These are phyloP conservation scores for Plagodis dolabraria DNA, from an alignment of 2,888 invertebrate genomes.

Conservation along the genomic window DNA sequence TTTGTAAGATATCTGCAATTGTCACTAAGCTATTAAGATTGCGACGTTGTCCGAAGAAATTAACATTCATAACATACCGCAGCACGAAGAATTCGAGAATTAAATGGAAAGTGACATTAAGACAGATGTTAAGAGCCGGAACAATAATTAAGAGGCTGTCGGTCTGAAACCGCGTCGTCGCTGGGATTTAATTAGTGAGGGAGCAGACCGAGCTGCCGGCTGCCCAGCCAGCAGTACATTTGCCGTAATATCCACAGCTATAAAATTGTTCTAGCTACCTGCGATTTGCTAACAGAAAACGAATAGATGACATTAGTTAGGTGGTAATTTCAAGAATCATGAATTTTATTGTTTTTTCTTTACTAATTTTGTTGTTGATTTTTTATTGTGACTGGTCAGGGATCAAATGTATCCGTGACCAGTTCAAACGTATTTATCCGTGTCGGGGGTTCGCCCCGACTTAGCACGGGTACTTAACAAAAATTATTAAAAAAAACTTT, in stretches of 20 bases:
- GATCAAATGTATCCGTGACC: too few relatives aligned
- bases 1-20: not conserved
- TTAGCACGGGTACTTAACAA: too few relatives aligned
- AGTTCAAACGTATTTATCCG: too few relatives aligned
- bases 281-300: constrained; percentile 11
- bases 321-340: too few relatives aligned
- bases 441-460: too few relatives aligned
- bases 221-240: constrained; percentile 41
- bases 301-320: constrained; percentile 7
- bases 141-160: constrained; percentile 84
- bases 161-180: constrained; percentile 77
- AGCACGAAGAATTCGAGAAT: constrained; percentile 69
- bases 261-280: constrained; percentile 27
- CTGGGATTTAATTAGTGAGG: constrained; percentile 82
- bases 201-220: constrained; percentile 61
- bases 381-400: too few relatives aligned
- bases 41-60: constrained; percentile 54
- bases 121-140: constrained; percentile 82
- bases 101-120: constrained; percentile 80
- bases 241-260: constrained; percentile 34
- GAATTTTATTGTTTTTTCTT: not conserved
- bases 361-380: too few relatives aligned
- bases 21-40: constrained; percentile 34
- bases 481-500: too few relatives aligned
- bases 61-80: constrained; percentile 59